Percentiles rank a stretch among this genome's conserved stretches.
phyloP scores from a whole-genome alignment of 1,140 invertebrate genomes.

The Tetragonula clypearis region DNA sequence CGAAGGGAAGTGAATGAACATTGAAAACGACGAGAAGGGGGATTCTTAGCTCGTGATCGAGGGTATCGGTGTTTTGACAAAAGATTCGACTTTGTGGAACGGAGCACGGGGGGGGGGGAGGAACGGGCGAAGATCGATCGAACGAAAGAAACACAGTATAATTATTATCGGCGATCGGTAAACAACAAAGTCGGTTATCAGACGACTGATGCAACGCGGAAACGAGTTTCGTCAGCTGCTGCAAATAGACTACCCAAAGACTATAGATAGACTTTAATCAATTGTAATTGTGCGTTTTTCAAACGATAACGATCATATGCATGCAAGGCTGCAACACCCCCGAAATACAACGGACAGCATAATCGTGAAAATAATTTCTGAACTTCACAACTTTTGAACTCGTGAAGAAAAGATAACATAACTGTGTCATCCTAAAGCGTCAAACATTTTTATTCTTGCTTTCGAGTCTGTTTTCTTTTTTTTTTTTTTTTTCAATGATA shows the following conservation, averaged over 20 bases:
- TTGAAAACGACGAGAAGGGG: neutral
- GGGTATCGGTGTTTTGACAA: slow-evolving; percentile 41
- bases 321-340: slow-evolving; percentile 10
- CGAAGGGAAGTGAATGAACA: neutral
- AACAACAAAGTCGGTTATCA: slow-evolving; percentile 65
- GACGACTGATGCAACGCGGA: slow-evolving; percentile 78
- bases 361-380: too few species aligned
- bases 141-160: slow-evolving; percentile 20
- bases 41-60: slow-evolving; percentile 22
- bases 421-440: too few species aligned
- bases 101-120: neutral
- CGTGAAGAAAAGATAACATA: too few species aligned
- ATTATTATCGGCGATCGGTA: slow-evolving; percentile 64
- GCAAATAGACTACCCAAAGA: slow-evolving; percentile 56
- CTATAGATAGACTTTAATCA: slow-evolving; percentile 55
- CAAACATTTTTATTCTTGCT: too few species aligned
- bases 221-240: slow-evolving; percentile 77
- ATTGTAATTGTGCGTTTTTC: slow-evolving; percentile 51
- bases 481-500: too few species aligned
- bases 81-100: slow-evolving; percentile 32
- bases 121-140: slow-evolving; percentile 8
- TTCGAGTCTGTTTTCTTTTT: too few species aligned
- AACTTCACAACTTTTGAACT: too few species aligned
- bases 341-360: neutral
- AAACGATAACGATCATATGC: slow-evolving; percentile 53